phyloP scores from a whole-genome alignment of 2,797 vertebrate species.

The Falco peregrinus region DNA sequence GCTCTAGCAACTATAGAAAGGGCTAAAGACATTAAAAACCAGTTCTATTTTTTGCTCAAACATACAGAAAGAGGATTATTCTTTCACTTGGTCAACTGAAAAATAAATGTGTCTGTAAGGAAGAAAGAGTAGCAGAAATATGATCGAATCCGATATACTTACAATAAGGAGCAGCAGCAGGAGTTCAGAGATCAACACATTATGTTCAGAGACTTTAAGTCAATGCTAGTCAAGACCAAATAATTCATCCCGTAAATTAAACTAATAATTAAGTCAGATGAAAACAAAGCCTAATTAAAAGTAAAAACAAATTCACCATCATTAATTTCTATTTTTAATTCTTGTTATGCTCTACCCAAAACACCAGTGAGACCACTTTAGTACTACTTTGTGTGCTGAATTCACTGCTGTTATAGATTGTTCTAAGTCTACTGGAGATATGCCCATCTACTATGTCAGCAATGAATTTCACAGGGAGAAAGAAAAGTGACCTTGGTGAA shows the following conservation, averaged over 20 bases:
- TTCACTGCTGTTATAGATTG: not conserved
- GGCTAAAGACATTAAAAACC: not conserved
- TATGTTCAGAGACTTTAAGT: not conserved
- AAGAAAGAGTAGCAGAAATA: not conserved
- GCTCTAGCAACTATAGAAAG: not conserved
- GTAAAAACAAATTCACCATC: slow-evolving; percentile 15
- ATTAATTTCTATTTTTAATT: slow-evolving; percentile 54
- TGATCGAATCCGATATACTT: not conserved
- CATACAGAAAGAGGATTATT: not conserved
- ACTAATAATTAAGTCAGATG: slow-evolving; percentile 13
- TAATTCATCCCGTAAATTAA: slow-evolving; percentile 31
- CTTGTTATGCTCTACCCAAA: slow-evolving; percentile 18
- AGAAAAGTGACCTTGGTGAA: slow-evolving; percentile 24
- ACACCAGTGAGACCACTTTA: slow-evolving; percentile 5
- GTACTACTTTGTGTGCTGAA: not conserved
- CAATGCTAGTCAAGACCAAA: not conserved
- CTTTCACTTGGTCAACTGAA: not conserved
- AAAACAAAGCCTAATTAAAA: slow-evolving; percentile 43
- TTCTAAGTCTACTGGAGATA: not conserved
- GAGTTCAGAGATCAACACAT: slow-evolving; percentile 5
- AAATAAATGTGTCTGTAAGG: not conserved
- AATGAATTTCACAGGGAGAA: slow-evolving; percentile 18
- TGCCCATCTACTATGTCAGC: slow-evolving; percentile 8
- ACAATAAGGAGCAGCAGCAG: not conserved
- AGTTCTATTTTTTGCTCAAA: not conserved